phyloP scores from a whole-genome alignment of 2,888 invertebrate species.

The Keiferia lycopersicella region DNA sequence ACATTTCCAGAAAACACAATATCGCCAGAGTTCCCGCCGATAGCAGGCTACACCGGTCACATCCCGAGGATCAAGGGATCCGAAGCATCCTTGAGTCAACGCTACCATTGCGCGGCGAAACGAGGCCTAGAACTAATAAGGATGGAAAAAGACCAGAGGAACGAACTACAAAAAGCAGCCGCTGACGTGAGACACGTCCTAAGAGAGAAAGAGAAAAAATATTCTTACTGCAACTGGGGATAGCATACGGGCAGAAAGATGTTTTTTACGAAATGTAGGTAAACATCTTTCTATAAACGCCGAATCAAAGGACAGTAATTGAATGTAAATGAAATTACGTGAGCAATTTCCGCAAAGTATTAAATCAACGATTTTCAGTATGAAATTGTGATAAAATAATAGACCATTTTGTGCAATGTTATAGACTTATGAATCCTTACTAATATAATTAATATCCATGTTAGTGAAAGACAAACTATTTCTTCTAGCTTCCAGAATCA shows the following conservation, averaged over 20 bases:
- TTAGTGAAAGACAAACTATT: background rate
- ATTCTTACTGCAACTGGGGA: conserved; percentile 78
- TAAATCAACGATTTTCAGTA: conserved; percentile 14
- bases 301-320: background rate
- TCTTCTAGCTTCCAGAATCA: background rate
- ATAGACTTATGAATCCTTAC: background rate
- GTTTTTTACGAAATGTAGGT: conserved; percentile 74
- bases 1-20: conserved; percentile 80
- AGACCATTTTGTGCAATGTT: background rate
- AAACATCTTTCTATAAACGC: conserved; percentile 66
- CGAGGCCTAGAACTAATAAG: conserved; percentile 82
- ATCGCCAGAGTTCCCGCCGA: conserved; percentile 85
- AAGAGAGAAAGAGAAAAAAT: conserved; percentile 67
- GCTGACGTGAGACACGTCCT: conserved; percentile 64
- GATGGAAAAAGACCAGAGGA: conserved; percentile 77
- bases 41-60: conserved; percentile 88
- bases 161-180: conserved; percentile 65
- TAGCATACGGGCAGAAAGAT: conserved; percentile 80
- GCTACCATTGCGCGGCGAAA: conserved; percentile 85
- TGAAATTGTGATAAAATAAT: conserved; percentile 7
- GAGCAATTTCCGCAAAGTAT: conserved; percentile 6
- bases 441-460: background rate
- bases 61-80: conserved; percentile 85
- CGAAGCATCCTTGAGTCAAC: conserved; percentile 85
- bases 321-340: background rate